phyloP scores from a whole-genome alignment of 2,888 invertebrate species.

The Linyphia triangularis region DNA sequence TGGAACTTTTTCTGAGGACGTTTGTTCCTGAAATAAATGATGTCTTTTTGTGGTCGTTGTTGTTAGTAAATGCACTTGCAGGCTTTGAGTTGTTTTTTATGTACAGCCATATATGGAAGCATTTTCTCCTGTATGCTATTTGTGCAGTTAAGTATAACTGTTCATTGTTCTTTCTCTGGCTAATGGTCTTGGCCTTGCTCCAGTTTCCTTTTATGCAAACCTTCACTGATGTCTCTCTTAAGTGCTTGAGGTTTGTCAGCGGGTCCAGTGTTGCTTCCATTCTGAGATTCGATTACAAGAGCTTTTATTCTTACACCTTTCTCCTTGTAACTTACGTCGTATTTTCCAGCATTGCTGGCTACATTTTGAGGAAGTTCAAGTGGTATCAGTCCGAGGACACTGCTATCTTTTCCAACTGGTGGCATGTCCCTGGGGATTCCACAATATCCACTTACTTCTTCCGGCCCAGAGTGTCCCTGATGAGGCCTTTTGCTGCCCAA shows the following conservation, averaged over 20 bases:
- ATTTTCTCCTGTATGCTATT: slow-evolving; percentile 79
- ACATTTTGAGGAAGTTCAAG: slow-evolving; percentile 64
- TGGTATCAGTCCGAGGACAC: slow-evolving; percentile 50
- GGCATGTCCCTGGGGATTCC: slow-evolving; percentile 80
- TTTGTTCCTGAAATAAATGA: slow-evolving; percentile 82
- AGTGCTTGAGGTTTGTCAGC: slow-evolving; percentile 78
- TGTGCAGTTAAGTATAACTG: slow-evolving; percentile 81
- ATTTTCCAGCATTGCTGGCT: slow-evolving; percentile 77
- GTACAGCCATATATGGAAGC: slow-evolving; percentile 79
- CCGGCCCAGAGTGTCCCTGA: slow-evolving; percentile 78
- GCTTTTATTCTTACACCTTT: slow-evolving; percentile 77
- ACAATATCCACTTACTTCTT: slow-evolving; percentile 79
- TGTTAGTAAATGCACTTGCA: slow-evolving; percentile 81
- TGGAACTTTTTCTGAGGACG: slow-evolving; percentile 81
- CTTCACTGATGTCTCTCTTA: slow-evolving; percentile 79
- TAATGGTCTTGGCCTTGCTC: slow-evolving; percentile 80
- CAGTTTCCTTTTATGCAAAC: slow-evolving; percentile 79
- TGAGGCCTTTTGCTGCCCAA: slow-evolving; percentile 77
- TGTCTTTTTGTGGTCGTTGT: slow-evolving; percentile 81
- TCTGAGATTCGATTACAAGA: slow-evolving; percentile 78
- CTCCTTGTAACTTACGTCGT: slow-evolving; percentile 78
- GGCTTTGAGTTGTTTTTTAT: slow-evolving; percentile 80
- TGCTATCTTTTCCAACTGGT: slow-evolving; percentile 78
- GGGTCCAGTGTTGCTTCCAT: slow-evolving; percentile 79
- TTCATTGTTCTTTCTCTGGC: slow-evolving; percentile 80